Percentiles rank a stretch among this genome's conserved stretches.
phyloP scores from a whole-genome alignment of 2,113 vertebrate genomes.

The Plectropomus leopardus region DNA sequence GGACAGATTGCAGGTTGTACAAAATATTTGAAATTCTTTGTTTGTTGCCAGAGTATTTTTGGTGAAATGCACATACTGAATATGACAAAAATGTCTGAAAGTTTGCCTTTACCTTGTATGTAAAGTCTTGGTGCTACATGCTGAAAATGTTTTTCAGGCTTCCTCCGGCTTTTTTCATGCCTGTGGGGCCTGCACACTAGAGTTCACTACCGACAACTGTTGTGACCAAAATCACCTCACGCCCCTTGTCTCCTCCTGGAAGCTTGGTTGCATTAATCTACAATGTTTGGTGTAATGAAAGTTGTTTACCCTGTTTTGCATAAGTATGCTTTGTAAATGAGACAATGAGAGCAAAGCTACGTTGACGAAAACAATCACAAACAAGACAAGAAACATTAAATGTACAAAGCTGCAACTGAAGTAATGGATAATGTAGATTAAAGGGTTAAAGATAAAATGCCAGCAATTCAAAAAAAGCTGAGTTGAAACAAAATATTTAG shows the following conservation, averaged over 20 bases:
- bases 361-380: neutral
- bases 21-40: neutral
- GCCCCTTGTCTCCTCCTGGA: neutral
- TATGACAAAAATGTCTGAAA: neutral
- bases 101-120: neutral
- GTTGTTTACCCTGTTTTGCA: neutral
- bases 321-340: neutral
- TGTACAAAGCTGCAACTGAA: neutral
- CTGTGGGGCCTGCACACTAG: neutral
- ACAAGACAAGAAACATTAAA: neutral
- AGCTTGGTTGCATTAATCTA: neutral
- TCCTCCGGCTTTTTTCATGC: neutral
- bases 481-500: neutral
- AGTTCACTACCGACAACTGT: neutral
- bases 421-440: neutral
- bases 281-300: neutral
- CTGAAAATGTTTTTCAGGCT: neutral
- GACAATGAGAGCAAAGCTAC: neutral
- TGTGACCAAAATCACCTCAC: neutral
- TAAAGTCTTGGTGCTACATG: neutral
- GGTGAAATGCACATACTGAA: neutral
- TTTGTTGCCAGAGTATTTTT: neutral
- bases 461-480: neutral
- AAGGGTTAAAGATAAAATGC: neutral
- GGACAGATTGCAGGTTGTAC: neutral